Evolutionary conservation across 2,113 vertebrate genomes (phyloP).

Genomic region (Odocoileus hemionus): DNA sequence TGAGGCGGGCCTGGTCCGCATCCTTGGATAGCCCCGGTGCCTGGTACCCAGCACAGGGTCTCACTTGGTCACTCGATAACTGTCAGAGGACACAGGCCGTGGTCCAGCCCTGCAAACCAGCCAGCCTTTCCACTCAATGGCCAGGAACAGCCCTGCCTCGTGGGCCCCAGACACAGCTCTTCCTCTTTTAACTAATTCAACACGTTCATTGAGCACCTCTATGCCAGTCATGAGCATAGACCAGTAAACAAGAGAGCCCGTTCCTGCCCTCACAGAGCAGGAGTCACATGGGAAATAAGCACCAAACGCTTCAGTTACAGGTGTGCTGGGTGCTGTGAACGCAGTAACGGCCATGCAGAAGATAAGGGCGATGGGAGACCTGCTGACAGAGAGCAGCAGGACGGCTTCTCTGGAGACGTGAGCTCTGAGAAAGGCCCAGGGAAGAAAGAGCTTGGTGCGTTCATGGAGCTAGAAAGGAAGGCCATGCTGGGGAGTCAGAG

Average conservation of each 20-base stretch:
- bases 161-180: not conserved
- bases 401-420: not conserved
- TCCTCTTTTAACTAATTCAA: not conserved
- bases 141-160: not conserved
- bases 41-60: too few relatives aligned
- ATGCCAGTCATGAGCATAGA: not conserved
- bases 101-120: not conserved
- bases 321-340: too few relatives aligned
- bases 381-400: fast-evolving
- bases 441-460: not conserved
- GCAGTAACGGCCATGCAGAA: not conserved
- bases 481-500: not conserved
- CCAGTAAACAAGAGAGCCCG: not conserved
- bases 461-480: not conserved
- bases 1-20: not conserved
- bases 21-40: too few relatives aligned
- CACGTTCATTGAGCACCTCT: not conserved
- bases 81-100: not conserved
- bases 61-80: not conserved
- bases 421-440: not conserved
- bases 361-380: not conserved
- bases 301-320: not conserved
- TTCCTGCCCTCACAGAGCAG: not conserved
- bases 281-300: not conserved
- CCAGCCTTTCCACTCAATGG: not conserved